Evolutionary conservation across 2,888 invertebrate species (phyloP), one percentile per base, ranked within the genome.

Genomic region (Hipparchia sbordonii): DNA sequence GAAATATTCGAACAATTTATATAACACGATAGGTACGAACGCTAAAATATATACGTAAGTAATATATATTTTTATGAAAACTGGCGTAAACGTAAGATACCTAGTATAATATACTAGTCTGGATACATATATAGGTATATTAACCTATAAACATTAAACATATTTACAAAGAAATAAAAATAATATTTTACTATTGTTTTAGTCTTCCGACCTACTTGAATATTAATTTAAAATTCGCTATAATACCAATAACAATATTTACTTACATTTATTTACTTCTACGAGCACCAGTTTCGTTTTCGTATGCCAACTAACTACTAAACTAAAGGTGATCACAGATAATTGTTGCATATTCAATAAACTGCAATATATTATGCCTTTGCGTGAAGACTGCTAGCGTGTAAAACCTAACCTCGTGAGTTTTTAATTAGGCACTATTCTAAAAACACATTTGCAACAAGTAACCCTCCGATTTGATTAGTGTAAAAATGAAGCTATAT

Each of bases 1-100:
- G 75, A 75, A 81, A 81, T 80, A 84, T 83, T 82, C 82, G 84
- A 84, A 74, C 81, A 79, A 76, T 72, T 60, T 63, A 65, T 33
- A 48, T 39, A 39, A 39, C 1, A 39, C 39, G 39, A 39, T 39
- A n/a, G n/a, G n/a, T n/a, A 39, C 39, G 39, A 5, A 13, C 23
- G 45, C 46, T 48, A 48, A 2, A 59, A 46, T 33, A 67, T 72
- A 72, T 65, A 52, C 12, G 33, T 65, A 72, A 57, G 10, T 10
- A 23, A 6, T 73, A 70, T 71, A 77, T 76, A 72, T 76, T 76
- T 76, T 76, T 69, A 60, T 61, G 69, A 60, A 57, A 68, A 48
- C 39, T 39, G 39, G 54, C 39, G 52, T 56, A 66, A 59, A 33
- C 33, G 23, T 39, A 39, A 68, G 33, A 68, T 68, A 59, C 68